Evolutionary conservation across 2,113 vertebrate species (phyloP).

Genomic region (Neofelis nebulosa): DNA sequence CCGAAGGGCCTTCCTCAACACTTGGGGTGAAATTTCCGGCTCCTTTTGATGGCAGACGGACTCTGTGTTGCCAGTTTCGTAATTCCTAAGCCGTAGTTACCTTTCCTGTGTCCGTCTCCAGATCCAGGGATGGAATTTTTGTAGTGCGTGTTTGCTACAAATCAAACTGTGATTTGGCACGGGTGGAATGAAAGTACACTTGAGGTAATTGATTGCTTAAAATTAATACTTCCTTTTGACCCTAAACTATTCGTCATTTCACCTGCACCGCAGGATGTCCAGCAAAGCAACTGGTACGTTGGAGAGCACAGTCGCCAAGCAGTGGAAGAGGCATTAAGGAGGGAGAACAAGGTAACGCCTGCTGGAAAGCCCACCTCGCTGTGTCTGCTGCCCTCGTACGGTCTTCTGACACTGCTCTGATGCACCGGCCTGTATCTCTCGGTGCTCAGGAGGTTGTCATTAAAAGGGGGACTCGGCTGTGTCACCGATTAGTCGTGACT

Average conservation of each 20-base stretch:
- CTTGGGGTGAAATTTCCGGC: background rate
- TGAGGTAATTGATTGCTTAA: background rate
- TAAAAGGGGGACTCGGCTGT: background rate
- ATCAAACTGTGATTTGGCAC: background rate
- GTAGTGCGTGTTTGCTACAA: background rate
- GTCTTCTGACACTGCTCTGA: background rate
- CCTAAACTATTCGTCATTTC: background rate
- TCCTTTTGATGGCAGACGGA: background rate
- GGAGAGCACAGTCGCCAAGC: constrained; percentile 86
- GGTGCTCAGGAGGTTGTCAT: background rate
- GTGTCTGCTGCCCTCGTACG: fast-evolving
- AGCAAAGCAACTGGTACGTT: constrained; percentile 88
- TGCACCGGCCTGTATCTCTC: background rate
- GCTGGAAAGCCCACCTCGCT: fast-evolving
- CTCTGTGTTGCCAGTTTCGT: background rate
- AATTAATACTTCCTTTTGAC: background rate
- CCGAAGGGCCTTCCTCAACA: background rate
- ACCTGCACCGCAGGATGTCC: constrained; percentile 80
- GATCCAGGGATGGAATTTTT: background rate
- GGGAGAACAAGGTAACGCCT: constrained; percentile 86
- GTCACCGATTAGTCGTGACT: background rate
- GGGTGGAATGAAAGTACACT: background rate
- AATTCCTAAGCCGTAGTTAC: background rate
- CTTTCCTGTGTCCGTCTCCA: background rate
- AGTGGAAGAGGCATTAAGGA: constrained; percentile 89